Base-by-base conservation (phyloP, 1,140 invertebrate genomes). In the Drosophila nigrodunni region DNA sequence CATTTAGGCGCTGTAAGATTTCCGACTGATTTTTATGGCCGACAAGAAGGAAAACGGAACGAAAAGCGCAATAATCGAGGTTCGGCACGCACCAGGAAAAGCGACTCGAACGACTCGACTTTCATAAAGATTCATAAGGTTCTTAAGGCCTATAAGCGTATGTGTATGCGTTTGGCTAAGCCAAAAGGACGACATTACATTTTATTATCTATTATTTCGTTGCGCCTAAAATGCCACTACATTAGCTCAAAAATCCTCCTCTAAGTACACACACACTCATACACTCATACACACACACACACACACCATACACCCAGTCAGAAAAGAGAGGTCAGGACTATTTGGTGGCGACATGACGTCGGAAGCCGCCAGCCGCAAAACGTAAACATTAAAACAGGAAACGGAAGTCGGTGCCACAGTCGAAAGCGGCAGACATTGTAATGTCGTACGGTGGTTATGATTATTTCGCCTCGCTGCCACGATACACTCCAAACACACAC, bases 351-450 rank as follows among this genome's bases (percentile, higher is more conserved):
- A 60, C 57, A 18, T 35, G 9, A 30, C 39, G 37, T 21, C 58
- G 75, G 71, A 77, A 74, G 60, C 59, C 59, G 57, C 50, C 85
- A 49, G 70, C 78, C 86, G 83, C 74, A 85, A 86, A 85, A 77
- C 74, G 85, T 89, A 89, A 89, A 89, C 86, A 89, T 90, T 90
- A 90, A 86, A 90, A 85, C 75, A 76, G 85, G 86, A 89, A 90
- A 82, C 80, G 81, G 85, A 89, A 79, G 75, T 72, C 60, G 67
- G 73, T 82, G 77, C 73, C 74, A 74, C 59, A 65, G 50, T 47
- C 37, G 50, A 55, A 73, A 39, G 65, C 34, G 39, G 58, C 76
- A 78, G 77, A 82, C 77, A 80, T 77, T 74, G 67, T 67, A 72
- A 76, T 78, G 75, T 80, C 54, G 61, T 49, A 67, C 54, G 74